These are phyloP conservation scores for Rhopalosiphum nymphaeae DNA, from an alignment of 2,888 invertebrate species.

Conservation along the genomic window DNA sequence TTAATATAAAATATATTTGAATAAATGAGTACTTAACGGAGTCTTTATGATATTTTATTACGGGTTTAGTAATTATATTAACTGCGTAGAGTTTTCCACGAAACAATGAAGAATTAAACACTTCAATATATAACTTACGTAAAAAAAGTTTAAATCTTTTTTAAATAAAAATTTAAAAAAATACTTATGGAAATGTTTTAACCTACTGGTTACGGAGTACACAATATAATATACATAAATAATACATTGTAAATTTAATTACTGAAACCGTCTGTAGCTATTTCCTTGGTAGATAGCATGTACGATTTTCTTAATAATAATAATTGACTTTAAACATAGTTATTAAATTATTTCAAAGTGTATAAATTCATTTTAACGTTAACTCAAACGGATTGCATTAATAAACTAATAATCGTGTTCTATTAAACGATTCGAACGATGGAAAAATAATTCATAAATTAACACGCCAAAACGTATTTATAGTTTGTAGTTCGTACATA, in stretches of 20 bases:
- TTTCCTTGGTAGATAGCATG: background rate
- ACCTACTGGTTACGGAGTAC: background rate
- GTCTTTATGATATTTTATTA: background rate
- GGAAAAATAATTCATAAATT: background rate
- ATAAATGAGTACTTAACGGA: background rate
- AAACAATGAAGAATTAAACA: background rate
- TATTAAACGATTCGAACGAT: background rate
- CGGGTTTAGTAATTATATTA: background rate
- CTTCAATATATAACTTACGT: background rate
- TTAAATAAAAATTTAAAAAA: background rate
- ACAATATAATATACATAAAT: background rate
- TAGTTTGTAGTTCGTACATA: background rate
- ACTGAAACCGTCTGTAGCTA: background rate
- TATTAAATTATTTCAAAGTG: background rate
- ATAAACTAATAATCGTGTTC: background rate
- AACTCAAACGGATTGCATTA: background rate
- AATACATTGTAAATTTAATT: background rate
- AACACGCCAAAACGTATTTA: background rate
- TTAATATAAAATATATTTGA: conserved; percentile 23
- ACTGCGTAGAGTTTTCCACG: background rate
- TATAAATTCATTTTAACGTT: background rate
- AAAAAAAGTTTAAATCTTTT: background rate
- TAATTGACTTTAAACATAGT: background rate
- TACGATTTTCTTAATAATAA: background rate
- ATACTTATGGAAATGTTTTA: background rate